These are phyloP conservation scores for Microplitis manilae DNA, from an alignment of 2,888 invertebrate genomes.

Conservation along the genomic window DNA sequence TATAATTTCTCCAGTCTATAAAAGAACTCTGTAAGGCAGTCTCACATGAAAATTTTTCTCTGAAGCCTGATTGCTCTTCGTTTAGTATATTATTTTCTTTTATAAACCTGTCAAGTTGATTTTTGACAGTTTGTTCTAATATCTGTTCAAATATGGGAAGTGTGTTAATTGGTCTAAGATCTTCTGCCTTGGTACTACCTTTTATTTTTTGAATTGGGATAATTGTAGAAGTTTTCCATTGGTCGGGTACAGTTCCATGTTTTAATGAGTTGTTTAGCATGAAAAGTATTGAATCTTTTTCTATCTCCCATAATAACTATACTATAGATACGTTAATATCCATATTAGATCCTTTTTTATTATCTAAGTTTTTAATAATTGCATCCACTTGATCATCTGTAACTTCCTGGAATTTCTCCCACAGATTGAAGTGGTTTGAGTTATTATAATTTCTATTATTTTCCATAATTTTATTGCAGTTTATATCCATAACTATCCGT, in stretches of 20 bases:
- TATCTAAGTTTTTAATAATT: slow-evolving; percentile 17
- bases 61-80: slow-evolving; percentile 40
- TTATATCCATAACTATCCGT: slow-evolving; percentile 10
- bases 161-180: slow-evolving; percentile 33
- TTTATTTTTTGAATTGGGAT: slow-evolving; percentile 28
- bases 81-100: slow-evolving; percentile 24
- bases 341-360: slow-evolving; percentile 7
- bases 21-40: slow-evolving; percentile 35
- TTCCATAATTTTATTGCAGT: neutral
- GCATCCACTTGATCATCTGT: slow-evolving; percentile 9
- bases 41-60: slow-evolving; percentile 37
- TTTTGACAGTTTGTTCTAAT: neutral
- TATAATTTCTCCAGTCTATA: slow-evolving; percentile 23
- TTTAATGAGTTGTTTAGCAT: neutral
- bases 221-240: slow-evolving; percentile 31
- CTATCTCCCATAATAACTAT: slow-evolving; percentile 9
- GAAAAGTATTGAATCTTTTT: neutral
- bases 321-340: slow-evolving; percentile 7
- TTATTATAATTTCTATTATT: too few species aligned
- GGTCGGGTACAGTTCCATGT: neutral
- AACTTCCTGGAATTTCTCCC: neutral
- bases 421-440: too few species aligned
- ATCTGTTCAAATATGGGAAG: slow-evolving; percentile 31
- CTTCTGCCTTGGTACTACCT: slow-evolving; percentile 26
- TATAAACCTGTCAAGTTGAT: slow-evolving; percentile 7